Conservation (phyloP, 2,797 vertebrate species). For the Apogon hyalosoma region DNA sequence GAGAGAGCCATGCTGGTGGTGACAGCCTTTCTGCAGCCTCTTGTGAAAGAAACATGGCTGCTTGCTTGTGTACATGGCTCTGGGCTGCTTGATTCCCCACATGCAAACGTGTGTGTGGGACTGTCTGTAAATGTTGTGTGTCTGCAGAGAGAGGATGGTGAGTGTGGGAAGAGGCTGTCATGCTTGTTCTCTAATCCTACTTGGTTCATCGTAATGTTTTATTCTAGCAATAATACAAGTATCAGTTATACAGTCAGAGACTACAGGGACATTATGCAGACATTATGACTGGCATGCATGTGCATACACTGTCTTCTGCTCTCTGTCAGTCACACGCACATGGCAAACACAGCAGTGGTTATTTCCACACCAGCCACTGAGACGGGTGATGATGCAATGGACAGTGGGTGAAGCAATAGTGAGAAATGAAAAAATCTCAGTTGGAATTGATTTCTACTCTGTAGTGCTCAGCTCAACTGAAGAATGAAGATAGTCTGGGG, state of each 20-base stretch:
- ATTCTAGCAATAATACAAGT: slow-evolving; percentile 73
- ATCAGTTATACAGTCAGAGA: slow-evolving; percentile 73
- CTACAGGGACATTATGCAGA: slow-evolving; percentile 65
- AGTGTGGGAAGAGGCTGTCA: slow-evolving; percentile 62
- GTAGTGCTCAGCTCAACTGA: slow-evolving; percentile 34
- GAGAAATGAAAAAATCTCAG: slow-evolving; percentile 50
- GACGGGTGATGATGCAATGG: slow-evolving; percentile 42
- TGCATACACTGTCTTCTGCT: slow-evolving; percentile 40
- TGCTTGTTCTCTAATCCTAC: slow-evolving; percentile 73
- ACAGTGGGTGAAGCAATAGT: slow-evolving; percentile 44
- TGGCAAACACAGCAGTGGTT: slow-evolving; percentile 43
- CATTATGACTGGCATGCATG: slow-evolving; percentile 51
- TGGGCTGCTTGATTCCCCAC: slow-evolving; percentile 72
- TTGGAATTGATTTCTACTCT: slow-evolving; percentile 43
- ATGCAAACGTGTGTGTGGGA: slow-evolving; percentile 36
- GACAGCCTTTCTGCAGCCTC: slow-evolving; percentile 71
- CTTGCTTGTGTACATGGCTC: slow-evolving; percentile 75
- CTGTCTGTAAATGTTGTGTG: slow-evolving; percentile 17
- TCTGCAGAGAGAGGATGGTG: slow-evolving; percentile 29
- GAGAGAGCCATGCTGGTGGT: slow-evolving; percentile 62
- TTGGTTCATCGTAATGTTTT: slow-evolving; percentile 67
- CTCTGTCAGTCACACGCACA: slow-evolving; percentile 8
- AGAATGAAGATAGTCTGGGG: slow-evolving; percentile 24
- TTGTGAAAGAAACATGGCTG: slow-evolving; percentile 78
- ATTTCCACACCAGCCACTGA: slow-evolving; percentile 47